Base-by-base conservation (phyloP, 1,140 invertebrate genomes). In the Nixonia krombeini region DNA sequence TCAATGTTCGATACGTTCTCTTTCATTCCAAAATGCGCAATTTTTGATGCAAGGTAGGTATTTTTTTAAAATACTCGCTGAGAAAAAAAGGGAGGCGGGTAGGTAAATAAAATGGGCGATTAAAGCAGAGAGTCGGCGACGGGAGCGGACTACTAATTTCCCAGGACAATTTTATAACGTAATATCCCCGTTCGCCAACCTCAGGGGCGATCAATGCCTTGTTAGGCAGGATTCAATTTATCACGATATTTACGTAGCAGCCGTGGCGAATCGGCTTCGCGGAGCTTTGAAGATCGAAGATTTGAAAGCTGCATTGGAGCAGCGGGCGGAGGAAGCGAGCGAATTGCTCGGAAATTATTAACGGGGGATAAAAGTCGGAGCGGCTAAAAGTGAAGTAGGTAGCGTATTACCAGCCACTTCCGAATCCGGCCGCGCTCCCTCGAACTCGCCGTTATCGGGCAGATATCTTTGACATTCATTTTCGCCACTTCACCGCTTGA, bases 211-310 rank as follows among this genome's bases (percentile, higher is more conserved):
- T 57, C 35, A 47, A 70, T 76, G 72, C 47, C 70, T 73, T 73
- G 70, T 63, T 65, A 57, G 57, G 51, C 40, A 10, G 38, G 23
- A 56, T 70, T 64, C 40, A 67, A 73, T 65, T 66, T 74, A 74
- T 73, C 56, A 47, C 53, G 47, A 49, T 58, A 66, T 58, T 66
- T 66, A 59, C 50, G 44, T 53, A 53, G 49, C 55, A 51, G 49
- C 40, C 37, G 35, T 41, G 59, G 46, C 61, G 21, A 65, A 56
- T 49, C 55, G 57, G 40, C 50, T 57, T 63, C 37, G 45, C 25
- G 53, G 52, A 52, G 38, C 50, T 57, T 63, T 40, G 46, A 29
- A 59, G 50, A 52, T 31, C 44, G 15, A 67, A 50, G 6, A 56
- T 55, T 44, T 16, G 26, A 41, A 65, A 58, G 12, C 33, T 2